Evolutionary conservation across 2,888 invertebrate genomes (phyloP).

Genomic region (Buathra laborator): DNA sequence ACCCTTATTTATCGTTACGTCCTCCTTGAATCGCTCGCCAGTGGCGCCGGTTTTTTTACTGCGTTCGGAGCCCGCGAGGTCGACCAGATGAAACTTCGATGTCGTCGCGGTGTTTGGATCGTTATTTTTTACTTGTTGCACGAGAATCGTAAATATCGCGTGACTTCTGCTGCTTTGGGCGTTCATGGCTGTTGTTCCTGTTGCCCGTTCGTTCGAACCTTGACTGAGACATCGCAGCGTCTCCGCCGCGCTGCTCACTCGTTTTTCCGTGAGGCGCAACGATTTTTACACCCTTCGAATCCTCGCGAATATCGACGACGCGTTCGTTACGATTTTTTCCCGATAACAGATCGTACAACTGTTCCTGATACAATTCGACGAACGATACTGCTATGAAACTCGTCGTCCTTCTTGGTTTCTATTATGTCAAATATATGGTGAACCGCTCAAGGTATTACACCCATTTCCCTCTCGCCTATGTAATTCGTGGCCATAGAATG

Average conservation of each 20-base stretch:
- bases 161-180: constrained; percentile 95
- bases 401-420: constrained; percentile 86
- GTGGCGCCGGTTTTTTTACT: constrained; percentile 96
- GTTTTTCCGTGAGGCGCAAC: constrained; percentile 88
- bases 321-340: constrained; percentile 90
- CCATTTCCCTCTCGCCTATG: constrained; percentile 87
- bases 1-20: constrained; percentile 96
- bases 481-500: constrained; percentile 96
- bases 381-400: constrained; percentile 93
- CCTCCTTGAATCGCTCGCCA: constrained; percentile 95
- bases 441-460: constrained; percentile 95
- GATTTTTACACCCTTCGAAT: constrained; percentile 86
- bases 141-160: constrained; percentile 93
- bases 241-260: constrained; percentile 88
- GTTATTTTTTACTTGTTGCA: constrained; percentile 88
- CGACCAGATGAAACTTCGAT: constrained; percentile 96
- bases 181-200: constrained; percentile 97
- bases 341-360: constrained; percentile 93
- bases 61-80: constrained; percentile 96
- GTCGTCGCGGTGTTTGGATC: constrained; percentile 90
- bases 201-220: constrained; percentile 92
- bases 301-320: constrained; percentile 93
- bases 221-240: constrained; percentile 89
- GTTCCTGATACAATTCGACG: constrained; percentile 96
- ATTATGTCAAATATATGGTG: constrained; percentile 92